A percentile compares a stretch with the other conserved stretches of the same genome.
phyloP scores from a whole-genome alignment of 1,140 invertebrate genomes.

The Habropoda laboriosa region DNA sequence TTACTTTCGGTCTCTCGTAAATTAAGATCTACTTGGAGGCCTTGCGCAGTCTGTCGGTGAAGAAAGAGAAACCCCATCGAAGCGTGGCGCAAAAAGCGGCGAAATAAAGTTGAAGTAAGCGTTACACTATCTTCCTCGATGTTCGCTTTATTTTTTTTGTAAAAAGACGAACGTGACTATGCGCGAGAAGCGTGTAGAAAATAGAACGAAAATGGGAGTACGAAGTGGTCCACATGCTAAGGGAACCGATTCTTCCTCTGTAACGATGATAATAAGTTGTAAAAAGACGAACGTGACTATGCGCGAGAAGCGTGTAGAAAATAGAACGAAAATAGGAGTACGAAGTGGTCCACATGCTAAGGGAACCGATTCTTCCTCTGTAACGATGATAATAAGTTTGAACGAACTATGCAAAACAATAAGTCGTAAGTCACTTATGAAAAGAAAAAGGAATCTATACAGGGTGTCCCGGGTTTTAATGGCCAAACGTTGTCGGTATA shows the following conservation, averaged over 20 bases:
- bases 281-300: background rate
- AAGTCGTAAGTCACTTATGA: background rate
- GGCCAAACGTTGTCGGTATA: too few relatives aligned
- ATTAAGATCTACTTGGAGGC: constrained; percentile 14
- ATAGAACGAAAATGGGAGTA: too few relatives aligned
- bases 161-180: background rate
- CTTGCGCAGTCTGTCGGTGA: constrained; percentile 7
- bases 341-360: background rate
- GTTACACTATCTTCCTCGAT: background rate
- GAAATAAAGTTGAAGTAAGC: background rate
- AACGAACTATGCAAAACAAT: background rate
- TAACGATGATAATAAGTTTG: background rate
- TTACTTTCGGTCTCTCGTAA: background rate
- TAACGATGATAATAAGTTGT: background rate
- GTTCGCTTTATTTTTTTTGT: background rate
- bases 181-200: background rate
- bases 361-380: background rate
- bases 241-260: background rate
- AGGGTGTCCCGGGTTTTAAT: too few relatives aligned
- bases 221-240: background rate
- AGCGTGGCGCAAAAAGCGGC: background rate
- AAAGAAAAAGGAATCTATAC: too few relatives aligned
- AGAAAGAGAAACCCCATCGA: constrained; percentile 25
- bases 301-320: background rate
- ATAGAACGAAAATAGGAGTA: too few relatives aligned